Conservation (phyloP, 1,140 invertebrate species). For the Bombus impatiens region DNA sequence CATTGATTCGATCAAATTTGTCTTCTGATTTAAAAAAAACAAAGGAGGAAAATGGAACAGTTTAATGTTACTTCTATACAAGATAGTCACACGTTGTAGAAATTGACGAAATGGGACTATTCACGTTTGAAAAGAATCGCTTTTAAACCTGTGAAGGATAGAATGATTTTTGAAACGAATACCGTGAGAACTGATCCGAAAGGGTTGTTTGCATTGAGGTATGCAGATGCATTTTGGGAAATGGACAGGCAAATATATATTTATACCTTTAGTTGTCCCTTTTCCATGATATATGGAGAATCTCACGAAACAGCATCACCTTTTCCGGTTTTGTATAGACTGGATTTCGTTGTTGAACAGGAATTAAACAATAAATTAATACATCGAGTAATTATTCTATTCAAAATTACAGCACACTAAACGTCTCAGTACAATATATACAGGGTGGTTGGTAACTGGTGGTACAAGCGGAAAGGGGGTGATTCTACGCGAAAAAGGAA, state of each 20-base stretch:
- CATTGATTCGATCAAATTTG: background rate
- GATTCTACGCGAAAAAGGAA: too few species aligned
- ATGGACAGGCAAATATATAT: background rate
- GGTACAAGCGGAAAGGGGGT: too few species aligned
- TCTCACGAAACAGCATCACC: constrained; percentile 6
- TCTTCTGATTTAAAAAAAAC: background rate
- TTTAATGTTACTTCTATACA: too few species aligned
- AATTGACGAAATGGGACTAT: background rate
- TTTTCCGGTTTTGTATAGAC: constrained; percentile 17
- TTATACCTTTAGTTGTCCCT: background rate
- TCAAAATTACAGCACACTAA: too few species aligned
- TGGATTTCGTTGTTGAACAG: background rate
- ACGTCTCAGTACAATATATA: too few species aligned
- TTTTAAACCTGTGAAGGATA: background rate
- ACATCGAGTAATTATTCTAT: background rate
- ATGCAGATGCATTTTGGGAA: constrained; percentile 31
- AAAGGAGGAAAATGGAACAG: too few species aligned
- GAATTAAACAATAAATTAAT: background rate
- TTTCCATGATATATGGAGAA: background rate
- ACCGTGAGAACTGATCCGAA: constrained; percentile 47
- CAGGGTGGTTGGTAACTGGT: too few species aligned
- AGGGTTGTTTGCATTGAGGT: constrained; percentile 36
- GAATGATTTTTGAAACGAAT: constrained; percentile 6
- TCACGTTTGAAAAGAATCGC: background rate
- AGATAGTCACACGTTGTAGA: background rate